A percentile compares a stretch with the other conserved stretches of the same genome.
Conservation (phyloP, 2,888 invertebrate genomes). For the Cryptus armator region DNA sequence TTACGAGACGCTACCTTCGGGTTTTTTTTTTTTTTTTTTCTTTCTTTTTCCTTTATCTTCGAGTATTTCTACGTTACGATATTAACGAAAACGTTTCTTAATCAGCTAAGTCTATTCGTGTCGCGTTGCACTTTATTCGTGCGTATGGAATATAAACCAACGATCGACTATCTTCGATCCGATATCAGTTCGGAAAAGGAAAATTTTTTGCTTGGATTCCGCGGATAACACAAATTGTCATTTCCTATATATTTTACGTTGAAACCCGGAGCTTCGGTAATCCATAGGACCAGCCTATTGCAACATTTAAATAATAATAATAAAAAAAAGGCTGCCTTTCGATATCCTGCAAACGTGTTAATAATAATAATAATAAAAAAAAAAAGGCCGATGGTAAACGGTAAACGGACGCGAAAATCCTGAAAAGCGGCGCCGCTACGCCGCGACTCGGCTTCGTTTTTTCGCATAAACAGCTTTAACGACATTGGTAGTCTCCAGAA, state of each 20-base stretch:
- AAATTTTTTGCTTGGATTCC: conserved; percentile 18
- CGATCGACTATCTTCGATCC: conserved; percentile 17
- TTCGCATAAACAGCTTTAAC: conserved; percentile 82
- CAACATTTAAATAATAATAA: conserved; percentile 47
- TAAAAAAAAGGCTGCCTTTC: conserved; percentile 37
- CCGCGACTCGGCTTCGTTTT: conserved; percentile 77
- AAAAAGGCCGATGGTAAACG: background rate
- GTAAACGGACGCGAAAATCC: background rate
- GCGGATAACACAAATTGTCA: conserved; percentile 37
- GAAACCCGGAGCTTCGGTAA: conserved; percentile 53
- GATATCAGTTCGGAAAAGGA: conserved; percentile 23
- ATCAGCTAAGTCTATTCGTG: conserved; percentile 28
- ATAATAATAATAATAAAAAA: conserved; percentile 4
- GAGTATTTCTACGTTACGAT: conserved; percentile 51
- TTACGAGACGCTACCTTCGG: background rate
- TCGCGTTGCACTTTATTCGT: conserved; percentile 26
- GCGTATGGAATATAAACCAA: conserved; percentile 32
- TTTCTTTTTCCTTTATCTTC: conserved; percentile 12
- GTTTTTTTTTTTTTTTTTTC: conserved; percentile 1
- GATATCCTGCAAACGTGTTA: background rate
- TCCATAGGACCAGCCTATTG: conserved; percentile 65
- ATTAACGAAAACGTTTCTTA: conserved; percentile 38
- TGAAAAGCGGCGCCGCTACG: conserved; percentile 61
- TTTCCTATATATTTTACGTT: conserved; percentile 23
- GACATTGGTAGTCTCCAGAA: conserved; percentile 80